Evolutionary conservation across 1,140 invertebrate species (phyloP).

Genomic region (Megathymus violae): DNA sequence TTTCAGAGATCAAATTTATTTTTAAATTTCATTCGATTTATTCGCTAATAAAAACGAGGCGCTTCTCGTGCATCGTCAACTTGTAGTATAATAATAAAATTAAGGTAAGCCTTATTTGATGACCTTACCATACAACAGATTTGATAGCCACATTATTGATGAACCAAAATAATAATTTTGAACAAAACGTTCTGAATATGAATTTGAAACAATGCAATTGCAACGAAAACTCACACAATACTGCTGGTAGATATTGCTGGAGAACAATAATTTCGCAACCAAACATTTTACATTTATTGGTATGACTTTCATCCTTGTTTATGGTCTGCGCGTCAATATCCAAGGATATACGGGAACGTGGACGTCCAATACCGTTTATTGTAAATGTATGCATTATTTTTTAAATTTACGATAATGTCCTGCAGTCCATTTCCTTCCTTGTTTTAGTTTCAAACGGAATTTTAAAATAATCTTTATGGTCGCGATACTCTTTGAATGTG

Average conservation of each 20-base stretch:
- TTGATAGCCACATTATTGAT: too few relatives aligned
- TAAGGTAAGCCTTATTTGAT: too few relatives aligned
- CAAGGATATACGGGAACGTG: conserved; percentile 19
- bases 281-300: conserved; percentile 33
- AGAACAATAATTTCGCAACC: conserved; percentile 24
- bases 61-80: too few relatives aligned
- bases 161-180: too few relatives aligned
- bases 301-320: conserved; percentile 32
- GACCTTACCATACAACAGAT: too few relatives aligned
- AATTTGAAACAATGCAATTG: not conserved
- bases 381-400: conserved; percentile 36
- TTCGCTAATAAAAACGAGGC: too few relatives aligned
- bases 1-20: too few relatives aligned
- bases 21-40: too few relatives aligned
- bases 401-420: conserved; percentile 31
- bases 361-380: conserved; percentile 32
- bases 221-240: not conserved
- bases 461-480: conserved; percentile 18
- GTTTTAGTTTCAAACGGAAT: conserved; percentile 31
- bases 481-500: not conserved
- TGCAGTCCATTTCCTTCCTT: conserved; percentile 18
- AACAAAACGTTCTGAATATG: too few relatives aligned
- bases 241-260: not conserved
- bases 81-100: too few relatives aligned
- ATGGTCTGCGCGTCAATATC: conserved; percentile 24